Percentiles rank a stretch among this genome's conserved stretches.
Evolutionary conservation across 2,888 invertebrate genomes (phyloP).

Genomic region (Metellina segmentata): DNA sequence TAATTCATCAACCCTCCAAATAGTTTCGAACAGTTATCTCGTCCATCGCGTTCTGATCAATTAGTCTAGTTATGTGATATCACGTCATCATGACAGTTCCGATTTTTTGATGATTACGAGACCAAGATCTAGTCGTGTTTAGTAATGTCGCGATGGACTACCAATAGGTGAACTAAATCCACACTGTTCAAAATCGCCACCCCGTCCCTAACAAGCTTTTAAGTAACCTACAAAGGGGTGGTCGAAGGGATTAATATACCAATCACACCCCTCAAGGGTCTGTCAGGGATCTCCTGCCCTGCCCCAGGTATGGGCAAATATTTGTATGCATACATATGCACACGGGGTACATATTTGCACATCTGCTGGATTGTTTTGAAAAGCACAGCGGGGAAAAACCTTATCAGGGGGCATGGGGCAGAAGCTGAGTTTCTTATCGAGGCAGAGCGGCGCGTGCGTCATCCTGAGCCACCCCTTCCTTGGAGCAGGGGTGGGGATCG

Average conservation of each 20-base stretch:
- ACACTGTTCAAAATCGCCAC: too few species aligned
- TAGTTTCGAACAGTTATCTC: too few species aligned
- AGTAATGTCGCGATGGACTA: too few species aligned
- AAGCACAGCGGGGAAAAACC: neutral
- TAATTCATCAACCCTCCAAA: too few species aligned
- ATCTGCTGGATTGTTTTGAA: neutral
- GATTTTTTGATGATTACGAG: too few species aligned
- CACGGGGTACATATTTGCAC: neutral
- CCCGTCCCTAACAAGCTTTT: neutral
- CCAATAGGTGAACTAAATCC: too few species aligned
- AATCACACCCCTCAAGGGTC: neutral
- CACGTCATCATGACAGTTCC: too few species aligned
- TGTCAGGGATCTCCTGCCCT: neutral
- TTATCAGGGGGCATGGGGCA: neutral
- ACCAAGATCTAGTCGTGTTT: too few species aligned
- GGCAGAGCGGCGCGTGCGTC: constrained; percentile 56
- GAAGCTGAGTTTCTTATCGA: constrained; percentile 52
- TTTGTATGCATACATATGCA: neutral
- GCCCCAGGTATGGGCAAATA: neutral
- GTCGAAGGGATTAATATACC: neutral
- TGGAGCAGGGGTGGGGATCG: neutral
- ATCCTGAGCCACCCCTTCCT: constrained; percentile 6
- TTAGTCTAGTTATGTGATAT: too few species aligned
- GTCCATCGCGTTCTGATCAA: too few species aligned
- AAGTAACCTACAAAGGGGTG: neutral